Evolutionary conservation across 2,797 vertebrate species (phyloP).

Genomic region (Hoplostethus mediterraneus): DNA sequence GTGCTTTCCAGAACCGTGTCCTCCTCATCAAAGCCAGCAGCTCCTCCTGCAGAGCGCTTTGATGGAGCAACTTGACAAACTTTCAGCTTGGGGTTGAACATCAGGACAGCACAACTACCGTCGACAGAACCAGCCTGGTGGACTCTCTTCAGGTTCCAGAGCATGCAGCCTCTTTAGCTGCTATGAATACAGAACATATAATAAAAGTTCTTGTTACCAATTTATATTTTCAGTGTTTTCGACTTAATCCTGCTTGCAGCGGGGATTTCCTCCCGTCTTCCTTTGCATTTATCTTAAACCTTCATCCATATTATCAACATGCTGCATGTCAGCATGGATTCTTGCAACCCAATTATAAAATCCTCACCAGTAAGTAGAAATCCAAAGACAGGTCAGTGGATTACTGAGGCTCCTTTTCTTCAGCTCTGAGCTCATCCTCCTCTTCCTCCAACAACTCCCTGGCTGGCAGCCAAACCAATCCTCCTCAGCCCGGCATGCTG

Average conservation of each 20-base stretch:
- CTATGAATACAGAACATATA: background rate
- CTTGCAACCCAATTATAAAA: conserved; percentile 11
- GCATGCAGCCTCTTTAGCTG: background rate
- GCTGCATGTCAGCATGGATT: conserved; percentile 4
- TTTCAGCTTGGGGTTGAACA: background rate
- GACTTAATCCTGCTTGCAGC: background rate
- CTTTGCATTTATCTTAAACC: conserved; percentile 23
- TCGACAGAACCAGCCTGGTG: background rate
- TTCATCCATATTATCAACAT: conserved; percentile 25
- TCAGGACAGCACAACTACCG: too few relatives aligned
- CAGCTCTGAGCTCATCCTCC: conserved; percentile 24
- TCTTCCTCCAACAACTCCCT: background rate
- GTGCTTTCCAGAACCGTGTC: background rate
- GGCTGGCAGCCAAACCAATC: background rate
- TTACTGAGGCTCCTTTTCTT: conserved; percentile 1
- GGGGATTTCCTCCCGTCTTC: conserved; percentile 2
- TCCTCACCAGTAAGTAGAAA: background rate
- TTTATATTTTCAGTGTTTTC: background rate
- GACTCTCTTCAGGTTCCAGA: too few relatives aligned
- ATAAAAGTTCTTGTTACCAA: background rate
- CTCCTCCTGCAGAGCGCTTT: background rate
- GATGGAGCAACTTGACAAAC: background rate
- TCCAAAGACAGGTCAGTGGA: background rate
- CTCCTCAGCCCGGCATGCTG: background rate
- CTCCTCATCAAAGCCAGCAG: background rate